Percentiles rank a stretch among this genome's conserved stretches.
Evolutionary conservation across 2,888 invertebrate genomes (phyloP).

Genomic region (Tinea semifulvella): DNA sequence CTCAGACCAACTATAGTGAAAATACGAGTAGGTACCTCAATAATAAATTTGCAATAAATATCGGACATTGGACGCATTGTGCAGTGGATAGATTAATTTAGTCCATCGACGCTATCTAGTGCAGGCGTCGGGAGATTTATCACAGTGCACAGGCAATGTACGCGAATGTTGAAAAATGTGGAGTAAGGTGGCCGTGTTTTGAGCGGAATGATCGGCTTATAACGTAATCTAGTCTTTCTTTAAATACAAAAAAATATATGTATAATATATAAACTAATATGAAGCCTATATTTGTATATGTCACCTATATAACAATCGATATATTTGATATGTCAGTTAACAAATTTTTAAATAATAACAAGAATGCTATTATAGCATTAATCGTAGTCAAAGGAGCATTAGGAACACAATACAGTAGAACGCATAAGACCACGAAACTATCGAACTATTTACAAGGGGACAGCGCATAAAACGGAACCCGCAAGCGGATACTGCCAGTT

Average conservation of each 20-base stretch:
- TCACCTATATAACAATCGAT: too few species aligned
- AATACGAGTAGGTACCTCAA: slow-evolving; percentile 12
- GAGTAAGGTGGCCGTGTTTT: background rate
- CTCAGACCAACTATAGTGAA: slow-evolving; percentile 12
- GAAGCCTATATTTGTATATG: background rate
- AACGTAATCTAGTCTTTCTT: background rate
- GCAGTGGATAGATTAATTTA: slow-evolving; percentile 32
- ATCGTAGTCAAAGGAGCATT: too few species aligned
- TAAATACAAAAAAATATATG: too few species aligned
- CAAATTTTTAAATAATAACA: too few species aligned
- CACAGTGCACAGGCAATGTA: slow-evolving; percentile 22
- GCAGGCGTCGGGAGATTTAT: slow-evolving; percentile 27
- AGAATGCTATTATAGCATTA: too few species aligned
- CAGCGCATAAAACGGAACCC: too few species aligned
- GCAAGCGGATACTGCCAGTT: too few species aligned
- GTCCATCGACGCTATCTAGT: slow-evolving; percentile 27
- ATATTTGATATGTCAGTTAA: too few species aligned
- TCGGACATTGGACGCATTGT: slow-evolving; percentile 27
- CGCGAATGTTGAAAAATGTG: slow-evolving; percentile 27
- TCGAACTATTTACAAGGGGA: too few species aligned
- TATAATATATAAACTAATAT: background rate
- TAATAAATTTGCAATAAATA: slow-evolving; percentile 29
- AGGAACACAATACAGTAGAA: too few species aligned
- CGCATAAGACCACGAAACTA: too few species aligned
- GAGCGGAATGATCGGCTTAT: background rate